These are phyloP conservation scores for Steatornis caripensis DNA, from an alignment of 2,113 vertebrate genomes.

Conservation along the genomic window DNA sequence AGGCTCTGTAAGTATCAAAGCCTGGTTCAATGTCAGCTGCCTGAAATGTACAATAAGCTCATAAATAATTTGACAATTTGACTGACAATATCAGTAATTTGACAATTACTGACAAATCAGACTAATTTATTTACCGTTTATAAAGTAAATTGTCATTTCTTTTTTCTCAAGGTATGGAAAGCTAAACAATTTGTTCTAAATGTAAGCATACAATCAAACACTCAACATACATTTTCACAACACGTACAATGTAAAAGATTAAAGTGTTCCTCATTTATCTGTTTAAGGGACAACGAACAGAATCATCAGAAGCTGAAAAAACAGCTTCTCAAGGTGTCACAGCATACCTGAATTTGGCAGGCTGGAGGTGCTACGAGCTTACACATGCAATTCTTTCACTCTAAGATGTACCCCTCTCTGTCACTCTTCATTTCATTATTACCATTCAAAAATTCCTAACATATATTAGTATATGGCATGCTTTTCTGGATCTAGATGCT, in stretches of 20 bases:
- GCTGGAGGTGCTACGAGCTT: not conserved
- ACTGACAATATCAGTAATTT: too few species aligned
- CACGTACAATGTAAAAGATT: not conserved
- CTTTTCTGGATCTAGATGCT: not conserved
- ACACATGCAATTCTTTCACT: not conserved
- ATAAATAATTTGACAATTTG: not conserved
- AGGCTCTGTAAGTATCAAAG: not conserved
- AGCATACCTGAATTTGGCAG: not conserved
- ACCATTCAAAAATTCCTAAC: not conserved
- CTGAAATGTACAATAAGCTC: not conserved
- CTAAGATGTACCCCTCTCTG: not conserved
- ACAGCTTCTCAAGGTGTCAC: not conserved
- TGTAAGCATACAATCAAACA: not conserved
- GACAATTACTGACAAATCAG: not conserved
- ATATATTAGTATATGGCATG: not conserved
- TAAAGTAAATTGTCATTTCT: not conserved
- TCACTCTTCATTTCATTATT: not conserved
- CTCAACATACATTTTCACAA: not conserved
- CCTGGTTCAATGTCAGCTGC: not conserved
- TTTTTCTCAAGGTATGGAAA: not conserved
- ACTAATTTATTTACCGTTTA: not conserved
- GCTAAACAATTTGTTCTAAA: not conserved
- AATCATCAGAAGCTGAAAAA: not conserved
- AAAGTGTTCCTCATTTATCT: not conserved
- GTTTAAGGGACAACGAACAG: not conserved